These are phyloP conservation scores for Glaucopsyche alexis DNA, from an alignment of 2,888 invertebrate species.

Conservation along the genomic window DNA sequence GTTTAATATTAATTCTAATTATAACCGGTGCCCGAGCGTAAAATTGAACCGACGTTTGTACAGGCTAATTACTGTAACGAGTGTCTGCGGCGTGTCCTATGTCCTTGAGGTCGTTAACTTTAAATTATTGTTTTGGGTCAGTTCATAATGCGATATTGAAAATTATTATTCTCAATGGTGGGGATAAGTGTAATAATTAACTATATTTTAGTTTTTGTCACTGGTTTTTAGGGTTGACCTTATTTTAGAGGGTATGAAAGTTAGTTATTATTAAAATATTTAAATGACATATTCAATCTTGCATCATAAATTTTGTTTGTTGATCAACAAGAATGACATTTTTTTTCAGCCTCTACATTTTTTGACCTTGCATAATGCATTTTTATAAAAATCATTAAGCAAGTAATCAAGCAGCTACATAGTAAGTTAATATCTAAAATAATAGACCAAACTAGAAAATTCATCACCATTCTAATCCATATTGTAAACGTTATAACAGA, in stretches of 20 bases:
- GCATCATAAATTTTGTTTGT: no score
- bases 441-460: background rate
- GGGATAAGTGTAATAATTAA: background rate
- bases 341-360: no score
- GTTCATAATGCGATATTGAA: background rate
- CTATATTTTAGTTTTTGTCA: background rate
- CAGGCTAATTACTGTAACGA: constrained; percentile 45
- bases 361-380: no score
- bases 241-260: background rate
- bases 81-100: constrained; percentile 12
- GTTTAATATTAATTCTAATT: constrained; percentile 44
- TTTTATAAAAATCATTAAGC: no score
- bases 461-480: background rate
- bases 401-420: no score
- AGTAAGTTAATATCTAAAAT: background rate
- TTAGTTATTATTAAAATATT: background rate
- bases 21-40: constrained; percentile 41
- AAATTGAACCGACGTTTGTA: constrained; percentile 45
- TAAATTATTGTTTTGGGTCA: constrained; percentile 1
- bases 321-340: background rate
- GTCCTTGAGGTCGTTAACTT: constrained; percentile 7
- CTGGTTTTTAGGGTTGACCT: background rate
- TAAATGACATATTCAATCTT: background rate
- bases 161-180: background rate
- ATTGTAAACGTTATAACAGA: background rate